Evolutionary conservation across 1,140 invertebrate species (phyloP).

Genomic region (Bombus pyrosoma): DNA sequence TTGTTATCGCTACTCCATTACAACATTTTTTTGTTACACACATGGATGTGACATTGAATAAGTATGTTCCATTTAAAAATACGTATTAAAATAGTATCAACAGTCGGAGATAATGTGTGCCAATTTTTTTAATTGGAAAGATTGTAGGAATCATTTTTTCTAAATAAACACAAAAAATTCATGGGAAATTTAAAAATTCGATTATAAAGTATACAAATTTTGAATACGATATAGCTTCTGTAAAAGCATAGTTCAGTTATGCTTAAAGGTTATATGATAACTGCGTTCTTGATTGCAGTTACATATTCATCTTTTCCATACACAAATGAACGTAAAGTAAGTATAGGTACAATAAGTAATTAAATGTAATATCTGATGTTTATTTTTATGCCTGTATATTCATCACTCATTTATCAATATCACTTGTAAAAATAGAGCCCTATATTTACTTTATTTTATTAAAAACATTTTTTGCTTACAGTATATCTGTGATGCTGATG

Average conservation of each 20-base stretch:
- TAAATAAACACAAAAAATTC: not conserved
- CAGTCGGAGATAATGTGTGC: not conserved
- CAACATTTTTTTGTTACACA: not conserved
- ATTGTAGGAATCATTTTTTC: not conserved
- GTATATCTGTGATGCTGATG: not conserved
- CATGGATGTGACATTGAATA: not conserved
- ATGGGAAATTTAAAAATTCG: not conserved
- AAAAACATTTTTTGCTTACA: not conserved
- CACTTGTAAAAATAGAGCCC: not conserved
- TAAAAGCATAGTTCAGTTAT: conserved; percentile 1
- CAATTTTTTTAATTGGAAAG: no score
- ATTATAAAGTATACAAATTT: not conserved
- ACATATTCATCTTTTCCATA: not conserved
- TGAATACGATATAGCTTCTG: not conserved
- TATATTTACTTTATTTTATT: not conserved
- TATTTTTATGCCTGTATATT: not conserved
- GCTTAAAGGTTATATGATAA: conserved; percentile 22
- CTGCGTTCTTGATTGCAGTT: not conserved
- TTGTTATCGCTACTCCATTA: not conserved
- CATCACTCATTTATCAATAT: not conserved
- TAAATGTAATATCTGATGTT: not conserved
- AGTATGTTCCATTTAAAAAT: not conserved
- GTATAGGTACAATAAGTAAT: not conserved
- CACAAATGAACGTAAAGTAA: not conserved
- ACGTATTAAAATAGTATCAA: not conserved